phyloP scores from a whole-genome alignment of 2,888 invertebrate species.

The Kryphioiulus occultus region DNA sequence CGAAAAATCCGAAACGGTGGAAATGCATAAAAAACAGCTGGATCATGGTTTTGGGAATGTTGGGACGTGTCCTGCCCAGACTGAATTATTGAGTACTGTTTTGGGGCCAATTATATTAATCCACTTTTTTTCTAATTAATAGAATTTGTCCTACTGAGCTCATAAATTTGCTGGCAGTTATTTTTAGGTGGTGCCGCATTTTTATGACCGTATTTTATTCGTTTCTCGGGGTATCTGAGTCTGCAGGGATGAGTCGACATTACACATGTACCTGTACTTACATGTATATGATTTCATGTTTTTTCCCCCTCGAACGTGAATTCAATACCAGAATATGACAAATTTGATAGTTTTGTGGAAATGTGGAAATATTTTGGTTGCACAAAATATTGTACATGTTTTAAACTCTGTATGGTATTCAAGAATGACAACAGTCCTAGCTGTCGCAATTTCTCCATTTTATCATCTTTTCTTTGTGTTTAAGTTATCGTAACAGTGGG shows the following conservation, averaged over 20 bases:
- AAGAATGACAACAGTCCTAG: no score
- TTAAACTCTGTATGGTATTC: no score
- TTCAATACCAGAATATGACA: background rate
- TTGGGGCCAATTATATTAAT: slow-evolving; percentile 16
- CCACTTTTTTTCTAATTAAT: slow-evolving; percentile 9
- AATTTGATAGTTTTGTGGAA: background rate
- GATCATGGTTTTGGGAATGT: slow-evolving; percentile 6
- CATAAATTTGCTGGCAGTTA: slow-evolving; percentile 1
- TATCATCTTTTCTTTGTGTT: no score
- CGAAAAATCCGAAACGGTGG: slow-evolving; percentile 1
- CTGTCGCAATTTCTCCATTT: no score
- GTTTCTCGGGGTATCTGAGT: background rate
- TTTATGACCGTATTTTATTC: background rate
- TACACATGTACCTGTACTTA: no score
- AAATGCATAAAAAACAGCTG: background rate
- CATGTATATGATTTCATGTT: background rate
- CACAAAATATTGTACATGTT: no score
- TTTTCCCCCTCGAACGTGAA: background rate
- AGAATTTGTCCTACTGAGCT: background rate
- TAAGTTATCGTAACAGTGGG: no score
- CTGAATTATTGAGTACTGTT: background rate
- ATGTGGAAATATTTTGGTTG: no score
- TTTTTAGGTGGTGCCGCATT: background rate
- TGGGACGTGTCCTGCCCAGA: slow-evolving; percentile 1
- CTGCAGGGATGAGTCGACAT: no score